Evolutionary conservation across 2,888 invertebrate species (phyloP), one percentile per base, ranked within the genome.

Genomic region (Protonemura montana): DNA sequence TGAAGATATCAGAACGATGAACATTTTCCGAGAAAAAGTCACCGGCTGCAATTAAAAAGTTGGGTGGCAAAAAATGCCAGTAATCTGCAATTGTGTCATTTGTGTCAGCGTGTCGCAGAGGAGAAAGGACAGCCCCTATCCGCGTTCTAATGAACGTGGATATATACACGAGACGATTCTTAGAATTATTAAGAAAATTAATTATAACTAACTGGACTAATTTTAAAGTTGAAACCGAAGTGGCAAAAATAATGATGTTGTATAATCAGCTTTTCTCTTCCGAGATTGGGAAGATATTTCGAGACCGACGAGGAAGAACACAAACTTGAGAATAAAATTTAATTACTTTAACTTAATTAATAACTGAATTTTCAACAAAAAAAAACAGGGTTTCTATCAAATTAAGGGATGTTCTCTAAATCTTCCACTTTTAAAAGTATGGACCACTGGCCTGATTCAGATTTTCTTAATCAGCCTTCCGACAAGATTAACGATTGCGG

Each of bases 161-260:
- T 59, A 59, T 59, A 59, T 59, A 59, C 59, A 59, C 59, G 27
- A 78, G 28, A 78, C 28, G 78, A 78, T 28, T 26, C 78, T 78
- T 26, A 26, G 26, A 78, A 78, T 78, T 27, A 78, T 78, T 27
- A 27, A 81, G 81, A 81, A 30, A 81, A 29, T 81, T 81, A 81
- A 81, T 81, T 81, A 27, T 13, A 30, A 81, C 78, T 27, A 78
- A 78, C 78, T 78, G 28, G 78, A 27, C 26, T 78, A 78, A 78
- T 78, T 28, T 78, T 27, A 81, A 30, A 81, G 81, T 29, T 81
- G 81, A 81, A 81, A 81, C 81, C 81, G 81, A 81, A 81, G 81
- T 81, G 81, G 81, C 81, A 81, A 81, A 81, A 81, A 81, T 81
- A 81, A 81, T 81, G 81, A 81, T 81, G 81, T 81, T 81, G 81